Evolutionary conservation across 2,113 vertebrate genomes (phyloP).

Genomic region (Hydropotes inermis): DNA sequence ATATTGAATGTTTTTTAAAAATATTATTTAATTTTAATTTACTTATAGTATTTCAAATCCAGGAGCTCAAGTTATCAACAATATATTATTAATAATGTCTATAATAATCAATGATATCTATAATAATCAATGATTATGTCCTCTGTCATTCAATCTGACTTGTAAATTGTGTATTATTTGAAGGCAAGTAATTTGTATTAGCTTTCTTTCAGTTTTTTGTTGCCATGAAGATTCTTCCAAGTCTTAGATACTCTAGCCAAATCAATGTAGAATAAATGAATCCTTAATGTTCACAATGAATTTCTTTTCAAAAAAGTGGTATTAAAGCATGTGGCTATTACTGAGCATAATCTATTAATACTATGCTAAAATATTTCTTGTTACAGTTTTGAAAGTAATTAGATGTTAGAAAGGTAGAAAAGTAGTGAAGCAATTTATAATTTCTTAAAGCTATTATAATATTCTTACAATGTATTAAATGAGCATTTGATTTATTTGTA

Average conservation of each 20-base stretch:
- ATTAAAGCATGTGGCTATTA: neutral
- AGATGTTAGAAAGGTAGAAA: neutral
- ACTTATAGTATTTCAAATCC: neutral
- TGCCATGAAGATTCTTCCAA: neutral
- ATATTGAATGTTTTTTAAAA: neutral
- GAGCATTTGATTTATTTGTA: neutral
- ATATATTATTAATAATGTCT: neutral
- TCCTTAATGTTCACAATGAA: neutral
- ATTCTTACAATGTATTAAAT: neutral
- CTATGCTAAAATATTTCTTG: neutral
- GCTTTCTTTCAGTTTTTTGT: neutral
- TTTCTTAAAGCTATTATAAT: neutral
- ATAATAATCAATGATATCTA: neutral
- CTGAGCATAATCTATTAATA: neutral
- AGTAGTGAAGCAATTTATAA: neutral
- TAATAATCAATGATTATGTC: neutral
- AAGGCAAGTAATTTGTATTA: neutral
- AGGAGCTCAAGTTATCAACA: neutral
- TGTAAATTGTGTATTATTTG: neutral
- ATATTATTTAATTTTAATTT: neutral
- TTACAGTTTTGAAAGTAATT: neutral
- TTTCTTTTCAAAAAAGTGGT: neutral
- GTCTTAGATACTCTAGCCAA: neutral
- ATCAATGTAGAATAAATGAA: neutral
- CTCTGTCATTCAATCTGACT: neutral